Evolutionary conservation across 1,140 invertebrate genomes (phyloP), one percentile per base, ranked within the genome.

Genomic region (Temnothorax longispinosus): DNA sequence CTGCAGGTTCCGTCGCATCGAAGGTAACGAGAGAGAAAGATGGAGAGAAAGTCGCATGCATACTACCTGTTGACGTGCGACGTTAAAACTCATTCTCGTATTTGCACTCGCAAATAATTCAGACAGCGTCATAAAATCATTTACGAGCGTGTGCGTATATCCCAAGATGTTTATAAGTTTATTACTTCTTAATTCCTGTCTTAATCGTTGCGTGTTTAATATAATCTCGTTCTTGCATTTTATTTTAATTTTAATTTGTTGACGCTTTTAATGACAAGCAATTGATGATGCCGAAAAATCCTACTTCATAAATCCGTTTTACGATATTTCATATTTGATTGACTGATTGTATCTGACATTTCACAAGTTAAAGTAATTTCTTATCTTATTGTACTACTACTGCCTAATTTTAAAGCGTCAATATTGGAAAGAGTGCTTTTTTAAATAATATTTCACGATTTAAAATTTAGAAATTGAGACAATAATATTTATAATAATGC

Each of bases 1-100:
- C 96, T 98, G 88, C 96, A 97, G 75, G 96, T 98, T 87, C 98
- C 98, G n/a, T 99, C 98, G 44, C 98, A 99, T 94, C 97, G 97
- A 96, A 97, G 98, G 98, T 99, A 96, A 93, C 69, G 50, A 58
- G 18, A 65, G 35, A 62, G 89, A 84, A 67, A 71, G 56, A 87
- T 21, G 10, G 52, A 56, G 38, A 21, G 41, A 32, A 64, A 75
- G 13, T 41, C 41, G 64, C 77, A 50, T 35, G 21, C 18, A 3
- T 60, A 52, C 54, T 71, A 41, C 4, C 18, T 77, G 80, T 90
- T 88, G 75, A 87, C 65, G 58, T 47, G 18, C 18, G 35, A 21
- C 69, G 86, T 89, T 85, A 78, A 90, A 90, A 41, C 69, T 52
- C 74, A 72, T 10, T 81, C 72, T 86, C 65, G 52, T 35, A 27